Evolutionary conservation across 2,888 invertebrate genomes (phyloP), one percentile per base, ranked within the genome.

Genomic region (Synanthedon andrenaeformis): DNA sequence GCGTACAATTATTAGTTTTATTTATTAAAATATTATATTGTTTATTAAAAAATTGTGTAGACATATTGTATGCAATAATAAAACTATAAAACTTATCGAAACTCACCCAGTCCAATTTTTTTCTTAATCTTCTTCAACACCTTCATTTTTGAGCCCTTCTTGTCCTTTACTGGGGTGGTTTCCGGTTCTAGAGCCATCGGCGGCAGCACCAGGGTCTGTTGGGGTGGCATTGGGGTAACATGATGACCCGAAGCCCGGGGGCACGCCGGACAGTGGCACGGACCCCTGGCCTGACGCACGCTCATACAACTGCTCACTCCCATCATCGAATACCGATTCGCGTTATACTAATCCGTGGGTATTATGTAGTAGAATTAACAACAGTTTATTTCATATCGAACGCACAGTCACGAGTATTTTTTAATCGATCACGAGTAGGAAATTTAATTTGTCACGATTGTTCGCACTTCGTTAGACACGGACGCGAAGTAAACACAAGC

Each of bases 51-150:
- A n/a, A n/a, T n/a, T n/a, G n/a, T n/a, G n/a, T n/a, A n/a, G n/a
- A n/a, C n/a, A 35, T 35, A 35, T 35, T 45, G 42, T 3, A 45
- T 11, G 45, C 45, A n/a, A 45, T 45, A 12, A 45, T 10, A 55
- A 41, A 52, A 54, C 50, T 42, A 42, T 10, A 12, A 45, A 45
- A 2, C 11, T 1, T 45, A 45, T 45, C 35, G 35, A 62, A 63
- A 65, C 95, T 91, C 83, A 95, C 96, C 95, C 79, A 96, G 82
- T 68, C 96, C 95, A 77, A 96, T 95, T 71, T 94, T 94, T 70
- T 92, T 92, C 82, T 95, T 95, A 69, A 96, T 93, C 77, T 95
- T 96, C 90, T 96, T 96, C 59, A 96, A 85, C 58, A 96, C 93
- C 88, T 95, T 95, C 94, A 96, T 95, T 87, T 95, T 95, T 2